These are phyloP conservation scores for Tonatia bakeri DNA, from an alignment of 2,113 vertebrate genomes.

Conservation along the genomic window DNA sequence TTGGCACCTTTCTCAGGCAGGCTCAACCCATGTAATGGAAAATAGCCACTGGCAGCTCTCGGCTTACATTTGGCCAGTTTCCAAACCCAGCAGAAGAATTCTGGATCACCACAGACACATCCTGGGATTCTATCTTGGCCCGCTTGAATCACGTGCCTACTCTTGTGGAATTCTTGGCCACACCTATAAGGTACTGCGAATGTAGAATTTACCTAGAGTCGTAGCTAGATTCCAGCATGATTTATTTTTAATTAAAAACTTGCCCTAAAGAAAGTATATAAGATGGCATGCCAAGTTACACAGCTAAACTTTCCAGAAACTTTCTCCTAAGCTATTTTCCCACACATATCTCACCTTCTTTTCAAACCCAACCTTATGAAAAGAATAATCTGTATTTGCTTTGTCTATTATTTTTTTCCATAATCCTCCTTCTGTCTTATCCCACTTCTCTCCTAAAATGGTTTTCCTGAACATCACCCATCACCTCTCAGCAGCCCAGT, in stretches of 20 bases:
- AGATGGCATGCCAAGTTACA: background rate
- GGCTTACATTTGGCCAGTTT: background rate
- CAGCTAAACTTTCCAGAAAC: constrained; percentile 31
- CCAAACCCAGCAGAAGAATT: background rate
- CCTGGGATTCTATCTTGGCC: background rate
- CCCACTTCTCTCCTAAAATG: background rate
- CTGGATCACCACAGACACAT: background rate
- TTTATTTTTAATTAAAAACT: background rate
- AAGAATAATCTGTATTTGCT: background rate
- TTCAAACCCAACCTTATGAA: background rate
- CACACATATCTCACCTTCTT: background rate
- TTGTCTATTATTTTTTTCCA: background rate
- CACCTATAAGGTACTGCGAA: background rate
- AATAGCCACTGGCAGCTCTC: background rate
- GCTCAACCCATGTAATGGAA: background rate
- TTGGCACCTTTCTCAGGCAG: background rate
- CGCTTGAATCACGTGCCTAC: background rate
- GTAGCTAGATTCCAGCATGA: background rate
- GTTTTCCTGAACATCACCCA: background rate
- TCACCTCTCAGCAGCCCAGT: background rate
- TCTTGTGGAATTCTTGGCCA: background rate
- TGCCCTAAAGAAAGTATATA: background rate
- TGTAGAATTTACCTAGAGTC: background rate
- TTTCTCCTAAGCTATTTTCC: background rate
- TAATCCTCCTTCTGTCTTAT: background rate